Evolutionary conservation across 2,888 invertebrate genomes (phyloP).

Genomic region (Orgyia antiqua): DNA sequence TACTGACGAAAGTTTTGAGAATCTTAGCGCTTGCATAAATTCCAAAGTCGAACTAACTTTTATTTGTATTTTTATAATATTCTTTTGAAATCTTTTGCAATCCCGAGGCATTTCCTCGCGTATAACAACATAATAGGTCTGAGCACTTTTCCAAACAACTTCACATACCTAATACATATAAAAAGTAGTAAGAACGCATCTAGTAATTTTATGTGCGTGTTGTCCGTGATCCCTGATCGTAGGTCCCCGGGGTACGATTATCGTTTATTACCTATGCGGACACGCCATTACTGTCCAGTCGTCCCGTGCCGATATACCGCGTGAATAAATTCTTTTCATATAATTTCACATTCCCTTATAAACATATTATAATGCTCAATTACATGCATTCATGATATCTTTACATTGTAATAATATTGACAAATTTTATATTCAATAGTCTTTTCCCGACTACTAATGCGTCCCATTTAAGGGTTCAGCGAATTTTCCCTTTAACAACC

Average conservation of each 20-base stretch:
- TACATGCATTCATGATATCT: too few species aligned
- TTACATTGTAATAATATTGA: too few species aligned
- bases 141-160: not conserved
- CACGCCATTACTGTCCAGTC: conserved; percentile 40
- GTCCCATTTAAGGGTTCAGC: too few species aligned
- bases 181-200: conserved; percentile 5
- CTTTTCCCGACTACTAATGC: too few species aligned
- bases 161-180: not conserved
- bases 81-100: too few species aligned
- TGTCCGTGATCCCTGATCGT: conserved; percentile 24
- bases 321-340: conserved; percentile 33
- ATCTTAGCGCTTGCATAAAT: too few species aligned
- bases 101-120: too few species aligned
- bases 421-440: too few species aligned
- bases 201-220: conserved; percentile 7
- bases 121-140: not conserved
- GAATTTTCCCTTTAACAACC: too few species aligned
- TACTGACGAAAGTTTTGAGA: too few species aligned
- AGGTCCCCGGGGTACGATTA: conserved; percentile 54
- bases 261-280: conserved; percentile 53
- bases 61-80: too few species aligned
- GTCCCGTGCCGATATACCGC: conserved; percentile 26
- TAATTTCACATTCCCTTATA: conserved; percentile 27
- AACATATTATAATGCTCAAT: conserved; percentile 28
- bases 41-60: too few species aligned